Conservation (phyloP, 1,140 invertebrate genomes). For the Temnothorax nylanderi region DNA sequence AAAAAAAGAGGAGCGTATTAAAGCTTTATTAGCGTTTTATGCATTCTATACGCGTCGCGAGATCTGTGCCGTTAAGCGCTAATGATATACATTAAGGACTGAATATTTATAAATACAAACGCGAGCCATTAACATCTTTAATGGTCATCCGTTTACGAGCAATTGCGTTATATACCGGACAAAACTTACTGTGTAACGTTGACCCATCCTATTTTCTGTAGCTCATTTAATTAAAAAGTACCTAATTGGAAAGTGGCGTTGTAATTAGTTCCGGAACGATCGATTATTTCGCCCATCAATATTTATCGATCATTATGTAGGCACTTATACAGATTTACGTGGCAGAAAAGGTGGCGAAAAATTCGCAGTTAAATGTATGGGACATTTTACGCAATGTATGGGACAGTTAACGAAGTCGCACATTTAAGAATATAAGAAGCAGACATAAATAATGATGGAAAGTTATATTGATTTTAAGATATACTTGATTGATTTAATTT, state of each 20-base stretch:
- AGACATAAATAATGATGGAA: background rate
- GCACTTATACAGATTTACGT: background rate
- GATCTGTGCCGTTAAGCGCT: constrained; percentile 26
- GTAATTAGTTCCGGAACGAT: constrained; percentile 14
- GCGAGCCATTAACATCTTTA: constrained; percentile 9
- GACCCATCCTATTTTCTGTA: background rate
- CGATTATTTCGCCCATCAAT: background rate
- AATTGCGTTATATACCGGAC: background rate
- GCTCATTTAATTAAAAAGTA: constrained; percentile 17
- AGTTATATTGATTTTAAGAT: background rate
- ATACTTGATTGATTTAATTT: background rate
- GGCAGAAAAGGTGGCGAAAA: background rate
- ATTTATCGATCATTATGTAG: background rate
- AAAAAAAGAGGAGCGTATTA: constrained; percentile 20
- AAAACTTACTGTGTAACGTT: background rate
- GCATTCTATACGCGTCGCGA: constrained; percentile 10
- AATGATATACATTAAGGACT: constrained; percentile 43
- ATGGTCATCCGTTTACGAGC: background rate
- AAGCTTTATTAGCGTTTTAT: constrained; percentile 37
- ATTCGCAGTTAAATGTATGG: background rate
- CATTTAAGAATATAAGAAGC: background rate
- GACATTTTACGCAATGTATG: background rate
- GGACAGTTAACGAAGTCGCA: background rate
- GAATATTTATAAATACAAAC: constrained; percentile 50
- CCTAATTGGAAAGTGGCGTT: background rate